Conservation (phyloP, 2,888 invertebrate species). For the Autographa gamma region DNA sequence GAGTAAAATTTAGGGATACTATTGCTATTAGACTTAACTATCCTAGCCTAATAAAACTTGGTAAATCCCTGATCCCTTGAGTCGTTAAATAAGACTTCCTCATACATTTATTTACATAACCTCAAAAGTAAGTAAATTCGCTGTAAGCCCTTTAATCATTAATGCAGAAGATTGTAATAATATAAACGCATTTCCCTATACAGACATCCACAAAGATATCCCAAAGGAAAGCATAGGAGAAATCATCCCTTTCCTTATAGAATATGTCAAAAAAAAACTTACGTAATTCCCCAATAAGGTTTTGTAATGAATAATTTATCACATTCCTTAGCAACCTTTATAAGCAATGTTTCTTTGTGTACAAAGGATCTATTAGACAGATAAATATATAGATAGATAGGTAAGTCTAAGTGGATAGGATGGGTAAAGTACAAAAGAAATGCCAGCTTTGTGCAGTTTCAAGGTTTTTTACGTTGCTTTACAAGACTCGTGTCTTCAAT, state of each 20-base stretch:
- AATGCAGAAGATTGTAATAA: not conserved
- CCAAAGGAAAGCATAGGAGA: slow-evolving; percentile 8
- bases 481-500: not conserved
- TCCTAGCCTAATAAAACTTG: no score
- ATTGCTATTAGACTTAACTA: no score
- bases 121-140: not conserved
- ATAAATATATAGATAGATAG: not conserved
- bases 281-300: slow-evolving; percentile 5
- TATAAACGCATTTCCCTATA: not conserved
- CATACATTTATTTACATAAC: not conserved
- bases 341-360: not conserved
- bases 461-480: not conserved
- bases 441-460: not conserved
- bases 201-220: not conserved
- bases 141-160: not conserved
- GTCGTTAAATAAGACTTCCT: no score
- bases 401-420: not conserved
- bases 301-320: slow-evolving; percentile 11
- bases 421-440: not conserved
- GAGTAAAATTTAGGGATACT: no score
- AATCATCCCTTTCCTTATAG: not conserved
- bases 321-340: not conserved
- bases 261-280: slow-evolving; percentile 8
- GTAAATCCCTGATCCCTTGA: no score
- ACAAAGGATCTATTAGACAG: not conserved